Percentiles rank a stretch among this genome's conserved stretches.
phyloP scores from a whole-genome alignment of 53 echinoderm and acorn worm species.

The Pentamera pediparva region DNA sequence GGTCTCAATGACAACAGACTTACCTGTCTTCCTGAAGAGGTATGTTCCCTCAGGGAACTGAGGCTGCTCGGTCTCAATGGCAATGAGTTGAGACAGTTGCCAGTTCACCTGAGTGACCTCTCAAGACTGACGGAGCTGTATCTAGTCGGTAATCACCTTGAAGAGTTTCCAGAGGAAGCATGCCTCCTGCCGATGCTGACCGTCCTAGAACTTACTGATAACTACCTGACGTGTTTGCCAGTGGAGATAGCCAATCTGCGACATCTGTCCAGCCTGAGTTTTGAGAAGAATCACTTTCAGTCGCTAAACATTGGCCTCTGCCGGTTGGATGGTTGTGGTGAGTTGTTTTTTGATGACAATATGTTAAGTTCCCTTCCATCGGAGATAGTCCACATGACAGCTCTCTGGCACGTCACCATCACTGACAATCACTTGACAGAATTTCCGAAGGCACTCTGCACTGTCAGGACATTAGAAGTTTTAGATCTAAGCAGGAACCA shows the following conservation, averaged over 20 bases:
- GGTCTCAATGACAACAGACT: constrained; percentile 75
- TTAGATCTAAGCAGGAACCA: constrained; percentile 61
- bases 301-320: constrained; percentile 61
- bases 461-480: constrained; percentile 56
- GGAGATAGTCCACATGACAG: constrained; percentile 69
- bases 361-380: constrained; percentile 48
- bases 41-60: constrained; percentile 46
- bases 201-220: constrained; percentile 66
- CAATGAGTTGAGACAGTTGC: constrained; percentile 54
- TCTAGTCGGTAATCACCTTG: constrained; percentile 56
- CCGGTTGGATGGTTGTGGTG: constrained; percentile 51
- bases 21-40: constrained; percentile 42
- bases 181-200: constrained; percentile 60
- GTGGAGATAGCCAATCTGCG: constrained; percentile 73
- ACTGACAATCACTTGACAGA: constrained; percentile 44
- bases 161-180: constrained; percentile 64
- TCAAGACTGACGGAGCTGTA: constrained; percentile 60
- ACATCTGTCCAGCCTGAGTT: constrained; percentile 41
- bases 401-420: constrained; percentile 61
- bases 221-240: constrained; percentile 59
- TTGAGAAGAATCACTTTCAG: constrained; percentile 59
- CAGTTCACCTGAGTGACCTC: constrained; percentile 51
- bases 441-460: constrained; percentile 72
- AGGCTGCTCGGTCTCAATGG: constrained; percentile 54
- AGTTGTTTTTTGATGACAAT: constrained; percentile 64